These are phyloP conservation scores for Laterallus jamaicensis DNA, from an alignment of 2,113 vertebrate species.

Conservation along the genomic window DNA sequence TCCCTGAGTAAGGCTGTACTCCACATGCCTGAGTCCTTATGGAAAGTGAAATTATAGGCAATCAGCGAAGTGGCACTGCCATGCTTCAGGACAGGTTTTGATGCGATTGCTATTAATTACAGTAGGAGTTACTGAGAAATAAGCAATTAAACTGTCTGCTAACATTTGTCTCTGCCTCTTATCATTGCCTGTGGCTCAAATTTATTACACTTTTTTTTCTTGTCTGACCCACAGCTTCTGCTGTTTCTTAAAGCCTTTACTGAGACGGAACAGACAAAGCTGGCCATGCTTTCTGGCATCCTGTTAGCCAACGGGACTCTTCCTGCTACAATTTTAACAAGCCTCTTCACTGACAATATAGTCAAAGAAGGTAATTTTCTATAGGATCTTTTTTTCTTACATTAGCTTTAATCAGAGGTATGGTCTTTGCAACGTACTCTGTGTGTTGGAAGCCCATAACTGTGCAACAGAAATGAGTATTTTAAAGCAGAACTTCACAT, in stretches of 20 bases:
- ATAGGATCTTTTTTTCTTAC: background rate
- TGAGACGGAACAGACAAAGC: slow-evolving; percentile 89
- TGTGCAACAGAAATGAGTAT: background rate
- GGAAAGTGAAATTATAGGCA: background rate
- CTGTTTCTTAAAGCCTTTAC: slow-evolving; percentile 94
- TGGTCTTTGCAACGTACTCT: background rate
- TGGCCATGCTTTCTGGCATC: slow-evolving; percentile 90
- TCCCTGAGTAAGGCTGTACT: background rate
- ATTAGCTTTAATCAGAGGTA: background rate
- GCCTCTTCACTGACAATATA: slow-evolving; percentile 90
- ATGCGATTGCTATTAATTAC: background rate
- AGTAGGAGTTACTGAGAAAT: background rate
- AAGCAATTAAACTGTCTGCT: background rate
- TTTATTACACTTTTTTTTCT: background rate
- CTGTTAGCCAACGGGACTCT: slow-evolving; percentile 85
- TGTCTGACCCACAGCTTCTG: slow-evolving; percentile 80
- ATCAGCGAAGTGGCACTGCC: background rate
- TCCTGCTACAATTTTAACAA: slow-evolving; percentile 87
- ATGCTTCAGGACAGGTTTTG: background rate
- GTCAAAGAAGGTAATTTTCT: slow-evolving; percentile 88
- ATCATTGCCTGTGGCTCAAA: background rate
- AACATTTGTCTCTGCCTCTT: background rate
- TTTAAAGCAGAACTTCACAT: background rate
- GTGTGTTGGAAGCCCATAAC: background rate
- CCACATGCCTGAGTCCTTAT: background rate